A percentile compares a stretch with the other conserved stretches of the same genome.
Conservation (phyloP, 1,140 invertebrate species). For the Pseudomyrmex gracilis region DNA sequence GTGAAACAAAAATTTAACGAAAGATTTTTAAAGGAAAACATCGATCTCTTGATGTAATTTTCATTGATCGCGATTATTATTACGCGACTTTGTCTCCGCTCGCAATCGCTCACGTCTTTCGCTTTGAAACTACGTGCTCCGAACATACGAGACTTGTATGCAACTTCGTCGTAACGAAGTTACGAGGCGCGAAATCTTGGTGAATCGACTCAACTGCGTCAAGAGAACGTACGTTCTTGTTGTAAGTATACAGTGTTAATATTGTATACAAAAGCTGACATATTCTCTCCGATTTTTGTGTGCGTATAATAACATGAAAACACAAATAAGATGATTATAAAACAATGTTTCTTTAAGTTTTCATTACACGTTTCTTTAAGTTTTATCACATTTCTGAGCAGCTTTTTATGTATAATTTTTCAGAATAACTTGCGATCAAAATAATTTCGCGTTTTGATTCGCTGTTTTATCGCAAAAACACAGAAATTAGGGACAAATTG, state of each 20-base stretch:
- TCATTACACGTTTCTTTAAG: no score
- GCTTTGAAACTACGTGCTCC: slow-evolving; percentile 13
- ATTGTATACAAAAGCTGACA: not conserved
- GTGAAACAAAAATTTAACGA: not conserved
- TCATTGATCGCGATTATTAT: not conserved
- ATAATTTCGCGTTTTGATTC: no score
- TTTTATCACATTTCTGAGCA: no score
- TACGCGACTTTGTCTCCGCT: not conserved
- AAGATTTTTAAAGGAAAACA: not conserved
- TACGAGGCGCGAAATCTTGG: slow-evolving; percentile 26
- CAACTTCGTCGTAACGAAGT: slow-evolving; percentile 17
- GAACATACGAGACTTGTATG: not conserved
- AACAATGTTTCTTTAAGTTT: no score
- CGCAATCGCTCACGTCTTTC: not conserved
- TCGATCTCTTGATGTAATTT: not conserved
- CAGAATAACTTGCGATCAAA: no score
- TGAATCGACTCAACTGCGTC: slow-evolving; percentile 9
- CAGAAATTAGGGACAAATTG: no score
- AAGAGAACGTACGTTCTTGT: slow-evolving; percentile 7
- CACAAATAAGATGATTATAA: no score
- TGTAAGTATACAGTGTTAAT: not conserved
- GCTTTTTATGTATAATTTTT: no score
- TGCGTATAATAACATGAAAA: no score
- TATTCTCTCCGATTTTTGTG: not conserved
- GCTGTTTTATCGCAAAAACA: no score